Base-by-base conservation (phyloP, 1,140 invertebrate species). In the Mercenaria mercenaria region DNA sequence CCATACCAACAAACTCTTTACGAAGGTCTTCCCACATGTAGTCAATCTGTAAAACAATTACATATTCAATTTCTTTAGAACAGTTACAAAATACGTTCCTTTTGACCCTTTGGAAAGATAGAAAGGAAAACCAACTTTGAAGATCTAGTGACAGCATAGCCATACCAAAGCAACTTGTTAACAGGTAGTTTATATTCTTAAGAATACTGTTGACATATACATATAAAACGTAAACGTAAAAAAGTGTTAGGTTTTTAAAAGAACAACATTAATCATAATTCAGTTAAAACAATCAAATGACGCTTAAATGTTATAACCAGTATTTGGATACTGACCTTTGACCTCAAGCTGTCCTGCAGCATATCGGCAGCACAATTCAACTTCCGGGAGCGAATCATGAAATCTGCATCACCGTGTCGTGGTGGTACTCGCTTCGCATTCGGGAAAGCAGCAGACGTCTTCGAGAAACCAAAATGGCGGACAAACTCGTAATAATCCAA, bases 361-460 rank as follows among this genome's bases (percentile, higher is more conserved):
- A 96, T 94, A 86, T 96, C 95, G 26, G 92, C 89, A 20, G 94
- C 95, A 89, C 94, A 94, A 89, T 96, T 96, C 76, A 96, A 92
- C 90, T 96, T 96, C 52, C 95, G 91, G 13, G 95, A 96, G 59
- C 95, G 92, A 77, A 95, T 91, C 95, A 96, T 95, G 90, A 94
- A 95, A 88, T 96, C 96, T 11, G 93, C 91, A 84, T 96, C 95
- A 18, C 96, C 95, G 23, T 92, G 91, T 59, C 92, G 92, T 61
- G 96, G 96, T 8, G 96, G 96, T n/a, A 92, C 81, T 32, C 94
- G 52, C 89, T 96, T 96, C 72, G 96, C 94, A 91, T 96, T 96
- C n/a, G 95, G 95, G 92, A 94, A 96, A 15, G 94, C 91, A 13
- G 95, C 96, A 29, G 95, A 95, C 56, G 91, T 91, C 81, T 92